Evolutionary conservation across 2,113 vertebrate genomes (phyloP).

Genomic region (Chloebia gouldiae): DNA sequence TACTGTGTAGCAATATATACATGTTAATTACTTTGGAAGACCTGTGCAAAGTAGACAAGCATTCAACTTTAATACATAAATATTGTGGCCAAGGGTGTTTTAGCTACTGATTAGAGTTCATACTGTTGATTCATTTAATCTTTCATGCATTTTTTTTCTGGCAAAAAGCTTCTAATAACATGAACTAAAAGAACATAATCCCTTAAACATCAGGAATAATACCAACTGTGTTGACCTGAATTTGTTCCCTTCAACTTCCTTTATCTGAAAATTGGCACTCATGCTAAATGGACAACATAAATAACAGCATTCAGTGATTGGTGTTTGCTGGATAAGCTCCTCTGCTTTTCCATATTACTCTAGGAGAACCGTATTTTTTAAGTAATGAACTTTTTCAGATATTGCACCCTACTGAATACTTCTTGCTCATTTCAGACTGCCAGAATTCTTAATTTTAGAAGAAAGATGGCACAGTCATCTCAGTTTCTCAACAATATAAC

Average conservation of each 20-base stretch:
- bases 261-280: constrained; percentile 41
- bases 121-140: not conserved
- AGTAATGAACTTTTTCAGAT: not conserved
- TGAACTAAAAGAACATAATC: constrained; percentile 36
- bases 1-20: not conserved
- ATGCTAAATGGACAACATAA: constrained; percentile 5
- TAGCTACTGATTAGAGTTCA: not conserved
- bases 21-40: not conserved
- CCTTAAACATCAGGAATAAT: constrained; percentile 33
- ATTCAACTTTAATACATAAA: not conserved
- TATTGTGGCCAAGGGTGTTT: not conserved
- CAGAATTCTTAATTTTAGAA: not conserved
- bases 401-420: not conserved
- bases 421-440: not conserved
- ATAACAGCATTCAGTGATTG: not conserved
- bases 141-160: constrained; percentile 19
- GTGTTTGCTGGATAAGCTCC: not conserved
- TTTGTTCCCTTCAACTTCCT: constrained; percentile 1
- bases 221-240: constrained; percentile 20
- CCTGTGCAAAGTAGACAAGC: not conserved
- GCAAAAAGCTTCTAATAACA: constrained; percentile 7
- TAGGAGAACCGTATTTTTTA: not conserved
- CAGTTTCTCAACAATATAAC: not conserved
- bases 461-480: not conserved
- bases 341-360: not conserved